These are phyloP conservation scores for Kryptopterus vitreolus DNA, from an alignment of 2,797 vertebrate genomes.

Conservation along the genomic window DNA sequence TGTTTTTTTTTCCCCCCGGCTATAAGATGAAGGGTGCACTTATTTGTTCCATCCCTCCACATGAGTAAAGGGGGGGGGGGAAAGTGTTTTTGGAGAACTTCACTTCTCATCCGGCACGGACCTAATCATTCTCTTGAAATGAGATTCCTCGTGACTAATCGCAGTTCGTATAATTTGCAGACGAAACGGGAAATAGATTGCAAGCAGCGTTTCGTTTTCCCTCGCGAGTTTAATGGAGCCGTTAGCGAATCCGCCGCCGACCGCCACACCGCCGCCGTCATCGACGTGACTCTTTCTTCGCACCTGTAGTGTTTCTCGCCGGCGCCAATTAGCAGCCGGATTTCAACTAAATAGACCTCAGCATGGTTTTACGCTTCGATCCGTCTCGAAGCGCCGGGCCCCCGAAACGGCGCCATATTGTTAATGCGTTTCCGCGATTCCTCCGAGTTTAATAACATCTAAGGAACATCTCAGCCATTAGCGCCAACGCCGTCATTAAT, in stretches of 20 bases:
- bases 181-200: conserved; percentile 21
- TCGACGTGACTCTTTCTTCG: conserved; percentile 12
- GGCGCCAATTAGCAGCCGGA: conserved; percentile 22
- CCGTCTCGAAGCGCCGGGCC: background rate
- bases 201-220: background rate
- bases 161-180: conserved; percentile 20
- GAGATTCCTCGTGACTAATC: conserved; percentile 24
- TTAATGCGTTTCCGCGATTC: conserved; percentile 28
- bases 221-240: conserved; percentile 9
- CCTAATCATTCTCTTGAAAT: conserved; percentile 18
- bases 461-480: background rate
- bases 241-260: background rate
- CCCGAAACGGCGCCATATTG: conserved; percentile 21
- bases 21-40: background rate
- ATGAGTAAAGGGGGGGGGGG: background rate
- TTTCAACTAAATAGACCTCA: conserved; percentile 32
- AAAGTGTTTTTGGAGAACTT: background rate
- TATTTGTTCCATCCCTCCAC: background rate
- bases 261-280: background rate
- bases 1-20: too few species aligned
- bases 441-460: conserved; percentile 29
- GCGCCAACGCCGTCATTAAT: background rate
- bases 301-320: conserved; percentile 21
- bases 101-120: conserved; percentile 9
- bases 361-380: background rate